These are phyloP conservation scores for Boloria euphrosyne DNA, from an alignment of 2,888 invertebrate genomes.

Conservation along the genomic window DNA sequence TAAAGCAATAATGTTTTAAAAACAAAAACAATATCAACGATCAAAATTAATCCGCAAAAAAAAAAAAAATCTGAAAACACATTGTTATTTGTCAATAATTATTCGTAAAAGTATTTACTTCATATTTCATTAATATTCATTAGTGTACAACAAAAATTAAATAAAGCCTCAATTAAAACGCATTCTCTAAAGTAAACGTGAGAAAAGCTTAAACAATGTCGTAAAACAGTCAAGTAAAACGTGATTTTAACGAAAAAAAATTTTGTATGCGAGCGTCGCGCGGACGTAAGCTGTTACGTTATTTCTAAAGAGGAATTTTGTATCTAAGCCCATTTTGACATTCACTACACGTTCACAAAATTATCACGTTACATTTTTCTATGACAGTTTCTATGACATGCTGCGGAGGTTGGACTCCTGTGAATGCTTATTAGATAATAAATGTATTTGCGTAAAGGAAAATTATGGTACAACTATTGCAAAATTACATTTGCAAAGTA, in stretches of 20 bases:
- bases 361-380: slow-evolving; percentile 24
- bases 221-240: slow-evolving; percentile 40
- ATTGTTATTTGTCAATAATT: background rate
- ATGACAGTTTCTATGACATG: slow-evolving; percentile 18
- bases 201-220: slow-evolving; percentile 45
- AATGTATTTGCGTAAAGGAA: slow-evolving; percentile 8
- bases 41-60: too few relatives aligned
- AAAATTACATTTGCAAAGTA: background rate
- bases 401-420: background rate
- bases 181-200: slow-evolving; percentile 42
- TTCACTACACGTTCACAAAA: slow-evolving; percentile 32
- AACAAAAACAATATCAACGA: too few relatives aligned
- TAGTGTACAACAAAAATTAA: background rate
- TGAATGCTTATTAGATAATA: too few relatives aligned
- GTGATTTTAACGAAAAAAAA: slow-evolving; percentile 44
- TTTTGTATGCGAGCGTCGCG: slow-evolving; percentile 38
- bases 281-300: slow-evolving; percentile 43
- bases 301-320: slow-evolving; percentile 20
- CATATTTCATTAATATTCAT: background rate
- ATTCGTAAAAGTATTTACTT: background rate
- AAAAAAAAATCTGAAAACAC: too few relatives aligned
- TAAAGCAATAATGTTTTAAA: too few relatives aligned
- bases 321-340: slow-evolving; percentile 29
- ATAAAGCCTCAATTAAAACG: background rate
- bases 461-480: background rate